Conservation (phyloP, 2,113 vertebrate species). For the Chaetorhynchus papuensis region DNA sequence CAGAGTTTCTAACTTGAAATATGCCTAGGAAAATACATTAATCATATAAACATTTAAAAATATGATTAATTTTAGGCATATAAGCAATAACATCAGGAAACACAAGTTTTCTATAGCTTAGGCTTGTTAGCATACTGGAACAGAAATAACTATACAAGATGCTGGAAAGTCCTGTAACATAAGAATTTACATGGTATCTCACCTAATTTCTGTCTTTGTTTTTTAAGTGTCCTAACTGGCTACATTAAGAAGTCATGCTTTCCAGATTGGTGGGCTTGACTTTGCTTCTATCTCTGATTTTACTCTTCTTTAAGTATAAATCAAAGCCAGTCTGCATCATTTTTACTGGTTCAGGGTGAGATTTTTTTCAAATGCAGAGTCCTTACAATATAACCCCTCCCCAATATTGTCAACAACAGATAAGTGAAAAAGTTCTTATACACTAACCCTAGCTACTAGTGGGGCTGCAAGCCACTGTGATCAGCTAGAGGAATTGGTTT, state of each 20-base stretch:
- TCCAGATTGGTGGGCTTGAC: neutral
- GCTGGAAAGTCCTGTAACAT: neutral
- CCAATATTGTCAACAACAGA: neutral
- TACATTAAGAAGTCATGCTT: neutral
- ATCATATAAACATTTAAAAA: neutral
- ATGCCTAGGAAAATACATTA: neutral
- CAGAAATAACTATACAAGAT: neutral
- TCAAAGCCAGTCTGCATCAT: neutral
- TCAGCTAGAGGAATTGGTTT: neutral
- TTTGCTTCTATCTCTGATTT: neutral
- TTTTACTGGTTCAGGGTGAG: neutral
- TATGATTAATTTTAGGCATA: neutral
- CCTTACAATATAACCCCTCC: fast-evolving
- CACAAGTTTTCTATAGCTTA: neutral
- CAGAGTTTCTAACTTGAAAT: neutral
- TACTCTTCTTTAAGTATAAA: neutral
- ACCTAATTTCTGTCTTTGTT: fast-evolving
- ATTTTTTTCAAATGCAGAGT: neutral
- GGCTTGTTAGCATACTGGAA: neutral
- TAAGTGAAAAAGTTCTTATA: neutral
- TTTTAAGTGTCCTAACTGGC: neutral
- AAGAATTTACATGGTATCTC: neutral
- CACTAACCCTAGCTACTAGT: neutral
- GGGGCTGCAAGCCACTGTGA: neutral
- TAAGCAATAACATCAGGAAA: neutral